Base-by-base conservation (phyloP, 2,113 vertebrate genomes). In the Bagarius yarrelli region DNA sequence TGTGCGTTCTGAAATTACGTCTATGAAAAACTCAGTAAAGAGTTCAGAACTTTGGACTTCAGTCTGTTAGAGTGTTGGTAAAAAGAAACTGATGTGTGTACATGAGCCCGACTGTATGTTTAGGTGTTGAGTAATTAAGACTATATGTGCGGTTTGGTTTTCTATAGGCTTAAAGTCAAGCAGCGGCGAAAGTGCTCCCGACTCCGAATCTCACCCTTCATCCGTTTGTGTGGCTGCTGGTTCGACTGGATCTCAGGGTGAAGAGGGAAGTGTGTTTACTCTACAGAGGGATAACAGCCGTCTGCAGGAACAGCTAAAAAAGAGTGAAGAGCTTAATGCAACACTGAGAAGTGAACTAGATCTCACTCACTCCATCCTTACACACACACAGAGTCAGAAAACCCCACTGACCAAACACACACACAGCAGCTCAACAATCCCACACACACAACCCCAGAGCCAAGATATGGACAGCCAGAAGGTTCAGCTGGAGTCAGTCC, bases 291-390 rank as follows among this genome's bases (percentile, higher is more conserved):
- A 93, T 86, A 93, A 93, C 80, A 75, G 79, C 1, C 83, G 84
- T 27, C 89, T 94, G 53, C 89, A 88, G 79, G 90, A 94, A 67
- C 89, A 91, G 86, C 91, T 94, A 81, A 92, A 82, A 76, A 83
- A 81, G 90, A 93, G 89, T n/a, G 86, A 92, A 82, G 90, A 93
- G 64, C 88, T 94, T 34, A 94, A 92, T 34, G 36, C 84, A 52
- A 91, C 87, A 32, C 89, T 94, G 73, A 89, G 88, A 64, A 89
- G 85, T 27, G 93, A 94, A 73, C 90, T 94, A 69, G 89, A 94
- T 70, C 91, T 94, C 78, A 92, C 93, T 21, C 86, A 88, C 36
- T 92, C 92, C 2, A 87, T 94, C 40, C 88, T 93, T 83, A 87
- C 89, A 52, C 89, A 91, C 71, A 87, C 63, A 15, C 56, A 61